phyloP scores from a whole-genome alignment of 64 coral and sea anemone species.

The Montipora capricornis region DNA sequence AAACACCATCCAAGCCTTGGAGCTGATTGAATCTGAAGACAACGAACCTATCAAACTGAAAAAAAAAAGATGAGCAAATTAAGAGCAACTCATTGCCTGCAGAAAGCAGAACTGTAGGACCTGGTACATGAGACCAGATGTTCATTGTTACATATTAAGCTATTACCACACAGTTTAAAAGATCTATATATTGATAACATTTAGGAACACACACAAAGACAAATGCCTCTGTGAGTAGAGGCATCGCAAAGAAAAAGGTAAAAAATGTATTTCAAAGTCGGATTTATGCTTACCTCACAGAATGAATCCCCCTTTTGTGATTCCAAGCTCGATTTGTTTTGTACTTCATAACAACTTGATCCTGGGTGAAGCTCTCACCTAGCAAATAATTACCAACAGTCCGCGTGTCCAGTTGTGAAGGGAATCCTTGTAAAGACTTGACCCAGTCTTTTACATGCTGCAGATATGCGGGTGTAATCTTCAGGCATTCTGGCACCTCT shows the following conservation, averaged over 20 bases:
- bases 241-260: slow-evolving; percentile 26
- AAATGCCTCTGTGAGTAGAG: slow-evolving; percentile 24
- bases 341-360: slow-evolving; percentile 59
- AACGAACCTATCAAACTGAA: slow-evolving; percentile 17
- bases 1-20: slow-evolving; percentile 31
- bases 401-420: slow-evolving; percentile 50
- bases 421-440: slow-evolving; percentile 37
- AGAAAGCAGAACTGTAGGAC: slow-evolving; percentile 40
- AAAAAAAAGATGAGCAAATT: background rate
- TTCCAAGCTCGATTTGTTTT: slow-evolving; percentile 62
- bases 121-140: slow-evolving; percentile 26
- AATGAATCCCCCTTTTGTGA: slow-evolving; percentile 66
- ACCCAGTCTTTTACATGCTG: slow-evolving; percentile 49
- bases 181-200: slow-evolving; percentile 1
- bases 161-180: background rate
- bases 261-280: slow-evolving; percentile 33
- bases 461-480: slow-evolving; percentile 24
- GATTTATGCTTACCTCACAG: slow-evolving; percentile 37
- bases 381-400: slow-evolving; percentile 71
- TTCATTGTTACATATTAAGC: slow-evolving; percentile 37
- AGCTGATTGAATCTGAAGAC: slow-evolving; percentile 23
- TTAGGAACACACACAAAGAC: slow-evolving; percentile 41
- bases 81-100: slow-evolving; percentile 17
- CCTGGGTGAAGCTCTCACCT: slow-evolving; percentile 52
- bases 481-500: background rate